These are phyloP conservation scores for Pammene fasciana DNA, from an alignment of 2,888 invertebrate species.

Conservation along the genomic window DNA sequence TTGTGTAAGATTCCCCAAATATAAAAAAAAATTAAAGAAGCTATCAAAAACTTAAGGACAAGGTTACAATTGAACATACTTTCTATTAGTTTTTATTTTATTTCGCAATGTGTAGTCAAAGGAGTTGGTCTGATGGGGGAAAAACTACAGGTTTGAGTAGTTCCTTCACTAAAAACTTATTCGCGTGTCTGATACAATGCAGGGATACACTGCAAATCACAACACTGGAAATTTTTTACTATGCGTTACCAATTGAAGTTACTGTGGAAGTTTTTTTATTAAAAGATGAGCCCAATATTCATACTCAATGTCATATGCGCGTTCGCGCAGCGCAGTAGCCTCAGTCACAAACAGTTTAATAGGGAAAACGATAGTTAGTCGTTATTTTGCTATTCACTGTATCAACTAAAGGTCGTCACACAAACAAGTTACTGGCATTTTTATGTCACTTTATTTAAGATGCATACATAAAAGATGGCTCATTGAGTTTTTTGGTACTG, in stretches of 20 bases:
- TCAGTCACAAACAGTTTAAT: conserved; percentile 26
- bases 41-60: no score
- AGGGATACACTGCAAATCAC: no score
- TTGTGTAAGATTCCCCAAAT: no score
- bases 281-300: not conserved
- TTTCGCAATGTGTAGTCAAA: no score
- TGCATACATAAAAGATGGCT: conserved; percentile 1
- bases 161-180: no score
- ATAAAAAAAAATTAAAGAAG: no score
- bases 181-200: no score
- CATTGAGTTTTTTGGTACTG: not conserved
- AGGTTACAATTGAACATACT: no score
- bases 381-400: conserved; percentile 31
- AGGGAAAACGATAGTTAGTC: conserved; percentile 31
- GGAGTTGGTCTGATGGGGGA: no score
- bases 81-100: no score
- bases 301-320: not conserved
- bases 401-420: conserved; percentile 18
- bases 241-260: not conserved
- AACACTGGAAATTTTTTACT: no score
- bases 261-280: conserved; percentile 2
- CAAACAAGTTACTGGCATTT: conserved; percentile 9
- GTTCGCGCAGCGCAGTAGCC: conserved; percentile 4
- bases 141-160: no score
- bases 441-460: not conserved